Evolutionary conservation across 2,888 invertebrate genomes (phyloP), one percentile per base, ranked within the genome.

Genomic region (Catocala fraxini): DNA sequence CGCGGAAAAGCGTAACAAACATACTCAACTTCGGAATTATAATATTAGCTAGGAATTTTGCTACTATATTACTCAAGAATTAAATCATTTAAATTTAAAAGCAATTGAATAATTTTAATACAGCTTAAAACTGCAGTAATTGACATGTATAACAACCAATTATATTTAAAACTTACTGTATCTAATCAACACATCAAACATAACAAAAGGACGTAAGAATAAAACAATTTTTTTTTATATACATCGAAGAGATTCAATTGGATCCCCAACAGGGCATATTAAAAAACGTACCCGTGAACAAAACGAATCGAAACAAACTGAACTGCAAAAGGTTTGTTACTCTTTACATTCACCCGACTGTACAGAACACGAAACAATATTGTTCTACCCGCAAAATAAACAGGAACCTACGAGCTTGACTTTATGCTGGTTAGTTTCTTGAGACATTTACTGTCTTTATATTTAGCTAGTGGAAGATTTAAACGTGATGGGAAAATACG

Each of bases 361-460:
- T 70, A 65, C 73, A 6, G 52, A 62, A 73, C 62, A 70, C 41
- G 70, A 65, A 65, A 70, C 73, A 73, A 70, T 71, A 65, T 71
- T 71, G 65, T 70, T 51, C 51, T 65, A 53, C 56, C 63, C 63
- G 56, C 60, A 66, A 60, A 71, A 66, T 49, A 73, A 71, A 71
- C 62, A 58, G 51, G 51, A n/a, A 12, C 48, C 39, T 42, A 46
- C 54, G 45, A 47, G 56, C 62, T 71, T 70, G 74, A 66, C 63
- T 60, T 65, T 73, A 56, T 57, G 49, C 63, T 59, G 48, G 63
- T 59, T 60, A 62, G 56, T 66, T 49, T 63, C 66, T 70, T 57
- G 57, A 60, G 56, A 45, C 45, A 6, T 39, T 39, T 9, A 39
- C 9, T 39, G 35, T 39, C 35, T 39, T 39, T 39, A 39, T 39